A percentile compares a stretch with the other conserved stretches of the same genome.
These are phyloP conservation scores for Premnoplex brunnescens DNA, from an alignment of 2,797 vertebrate genomes.

Conservation along the genomic window DNA sequence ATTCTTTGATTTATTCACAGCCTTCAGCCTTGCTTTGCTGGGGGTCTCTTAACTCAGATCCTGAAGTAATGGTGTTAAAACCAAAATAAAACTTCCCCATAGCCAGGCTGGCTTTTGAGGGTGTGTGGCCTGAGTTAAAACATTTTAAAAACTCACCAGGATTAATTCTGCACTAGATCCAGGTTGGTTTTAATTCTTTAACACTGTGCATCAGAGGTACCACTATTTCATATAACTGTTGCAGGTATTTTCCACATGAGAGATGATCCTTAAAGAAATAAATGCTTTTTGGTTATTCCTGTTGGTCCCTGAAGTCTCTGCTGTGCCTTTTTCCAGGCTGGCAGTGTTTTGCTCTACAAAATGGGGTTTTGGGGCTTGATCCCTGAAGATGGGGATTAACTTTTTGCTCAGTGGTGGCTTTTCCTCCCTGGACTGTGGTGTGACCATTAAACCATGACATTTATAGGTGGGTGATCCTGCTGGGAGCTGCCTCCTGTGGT, in stretches of 20 bases:
- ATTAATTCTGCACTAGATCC: not conserved
- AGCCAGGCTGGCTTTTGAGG: not conserved
- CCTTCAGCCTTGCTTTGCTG: not conserved
- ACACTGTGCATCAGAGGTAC: not conserved
- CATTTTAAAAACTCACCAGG: not conserved
- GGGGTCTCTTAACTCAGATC: not conserved
- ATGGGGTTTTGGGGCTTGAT: not conserved
- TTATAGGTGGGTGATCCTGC: not conserved
- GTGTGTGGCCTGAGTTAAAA: not conserved
- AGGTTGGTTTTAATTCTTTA: not conserved
- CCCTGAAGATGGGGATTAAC: not conserved
- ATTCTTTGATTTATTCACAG: not conserved
- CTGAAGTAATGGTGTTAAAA: not conserved
- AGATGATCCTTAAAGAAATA: not conserved
- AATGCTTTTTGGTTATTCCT: not conserved
- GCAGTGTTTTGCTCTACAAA: not conserved
- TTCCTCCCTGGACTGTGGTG: not conserved
- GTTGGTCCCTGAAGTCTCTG: not conserved
- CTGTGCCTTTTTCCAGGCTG: not conserved
- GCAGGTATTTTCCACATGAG: not conserved
- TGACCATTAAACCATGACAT: not conserved
- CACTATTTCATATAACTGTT: fast-evolving
- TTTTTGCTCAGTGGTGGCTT: not conserved
- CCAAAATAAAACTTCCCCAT: not conserved
- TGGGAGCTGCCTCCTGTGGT: not conserved